Conservation (phyloP, 2,888 invertebrate species). For the Lepidocyrtinus sp. region DNA sequence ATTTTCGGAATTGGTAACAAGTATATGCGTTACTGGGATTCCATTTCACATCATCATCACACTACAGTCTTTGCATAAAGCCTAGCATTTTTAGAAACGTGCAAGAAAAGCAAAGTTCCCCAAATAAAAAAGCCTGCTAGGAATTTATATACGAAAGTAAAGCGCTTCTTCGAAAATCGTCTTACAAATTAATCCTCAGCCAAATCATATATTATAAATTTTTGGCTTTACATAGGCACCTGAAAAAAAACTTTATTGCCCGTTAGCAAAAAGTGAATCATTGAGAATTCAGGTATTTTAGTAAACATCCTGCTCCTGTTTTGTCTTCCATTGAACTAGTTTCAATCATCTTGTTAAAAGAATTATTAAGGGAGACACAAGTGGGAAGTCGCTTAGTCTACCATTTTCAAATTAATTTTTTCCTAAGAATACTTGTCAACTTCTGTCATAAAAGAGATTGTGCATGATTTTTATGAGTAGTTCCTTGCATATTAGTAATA, state of each 20-base stretch:
- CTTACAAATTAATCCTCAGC: conserved; percentile 5
- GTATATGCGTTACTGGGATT: too few relatives aligned
- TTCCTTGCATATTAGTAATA: neutral
- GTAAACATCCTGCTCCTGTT: conserved; percentile 30
- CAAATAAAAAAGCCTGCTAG: too few relatives aligned
- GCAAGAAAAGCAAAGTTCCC: too few relatives aligned
- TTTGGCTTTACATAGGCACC: neutral
- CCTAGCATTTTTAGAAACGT: too few relatives aligned
- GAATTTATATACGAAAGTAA: neutral
- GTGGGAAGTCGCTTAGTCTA: conserved; percentile 29
- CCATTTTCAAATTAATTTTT: neutral
- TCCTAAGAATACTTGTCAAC: neutral
- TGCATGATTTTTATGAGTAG: neutral
- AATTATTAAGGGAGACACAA: neutral
- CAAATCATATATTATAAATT: neutral
- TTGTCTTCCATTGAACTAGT: conserved; percentile 19
- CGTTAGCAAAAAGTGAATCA: conserved; percentile 44
- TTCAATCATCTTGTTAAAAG: neutral
- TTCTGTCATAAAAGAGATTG: conserved; percentile 1
- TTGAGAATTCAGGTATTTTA: conserved; percentile 18
- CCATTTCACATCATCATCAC: too few relatives aligned
- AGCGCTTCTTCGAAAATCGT: conserved; percentile 27
- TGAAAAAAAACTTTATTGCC: conserved; percentile 34
- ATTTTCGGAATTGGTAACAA: too few relatives aligned
- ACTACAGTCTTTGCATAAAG: too few relatives aligned